Evolutionary conservation across 53 echinoderm and acorn worm genomes (phyloP).

Genomic region (Paracentrotus lividus): DNA sequence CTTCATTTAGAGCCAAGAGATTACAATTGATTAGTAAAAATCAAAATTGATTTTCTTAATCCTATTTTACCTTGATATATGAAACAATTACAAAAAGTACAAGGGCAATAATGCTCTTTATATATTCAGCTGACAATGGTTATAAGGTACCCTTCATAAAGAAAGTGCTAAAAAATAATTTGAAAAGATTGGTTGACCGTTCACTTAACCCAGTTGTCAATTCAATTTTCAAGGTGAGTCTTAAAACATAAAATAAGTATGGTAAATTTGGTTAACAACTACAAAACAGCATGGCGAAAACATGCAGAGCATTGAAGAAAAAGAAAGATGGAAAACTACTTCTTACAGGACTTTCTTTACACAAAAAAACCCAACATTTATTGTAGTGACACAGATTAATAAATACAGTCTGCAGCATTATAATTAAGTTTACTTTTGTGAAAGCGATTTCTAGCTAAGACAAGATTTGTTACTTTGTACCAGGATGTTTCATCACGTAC

Average conservation of each 20-base stretch:
- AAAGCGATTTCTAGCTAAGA: no score
- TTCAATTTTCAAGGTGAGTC: not conserved
- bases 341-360: no score
- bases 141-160: not conserved
- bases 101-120: not conserved
- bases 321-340: no score
- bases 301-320: no score
- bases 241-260: no score
- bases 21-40: not conserved
- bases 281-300: not conserved
- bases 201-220: not conserved
- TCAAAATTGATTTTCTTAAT: not conserved
- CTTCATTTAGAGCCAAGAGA: not conserved
- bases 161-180: not conserved
- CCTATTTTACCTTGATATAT: not conserved
- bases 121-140: not conserved
- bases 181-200: not conserved
- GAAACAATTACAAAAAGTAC: not conserved
- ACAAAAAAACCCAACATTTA: no score
- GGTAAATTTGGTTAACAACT: no score
- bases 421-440: no score
- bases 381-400: no score
- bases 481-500: no score
- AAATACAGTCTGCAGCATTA: no score
- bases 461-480: no score